Evolutionary conservation across 2,797 vertebrate genomes (phyloP).

Genomic region (Macrochelys suwanniensis): DNA sequence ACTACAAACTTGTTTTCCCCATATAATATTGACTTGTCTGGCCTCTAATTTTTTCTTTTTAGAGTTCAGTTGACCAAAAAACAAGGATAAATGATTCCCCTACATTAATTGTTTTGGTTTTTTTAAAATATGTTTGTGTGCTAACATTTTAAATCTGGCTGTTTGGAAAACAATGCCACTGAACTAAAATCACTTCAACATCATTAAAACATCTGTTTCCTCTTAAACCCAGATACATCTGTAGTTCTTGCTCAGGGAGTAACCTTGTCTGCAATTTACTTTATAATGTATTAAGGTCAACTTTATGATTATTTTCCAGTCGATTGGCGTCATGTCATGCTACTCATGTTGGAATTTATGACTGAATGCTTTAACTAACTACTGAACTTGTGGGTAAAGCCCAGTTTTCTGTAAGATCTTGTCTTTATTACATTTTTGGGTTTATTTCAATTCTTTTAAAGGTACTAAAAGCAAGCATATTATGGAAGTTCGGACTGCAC

Average conservation of each 20-base stretch:
- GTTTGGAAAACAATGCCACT: background rate
- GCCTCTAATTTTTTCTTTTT: background rate
- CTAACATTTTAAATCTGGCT: background rate
- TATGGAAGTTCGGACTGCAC: background rate
- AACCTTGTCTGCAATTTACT: background rate
- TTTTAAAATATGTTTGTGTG: background rate
- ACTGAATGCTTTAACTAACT: background rate
- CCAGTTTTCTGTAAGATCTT: slow-evolving; percentile 13
- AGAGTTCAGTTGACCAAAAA: background rate
- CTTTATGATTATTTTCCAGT: slow-evolving; percentile 26
- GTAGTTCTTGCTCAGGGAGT: slow-evolving; percentile 24
- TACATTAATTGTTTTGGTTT: background rate
- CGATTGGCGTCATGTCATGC: slow-evolving; percentile 33
- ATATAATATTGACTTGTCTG: background rate
- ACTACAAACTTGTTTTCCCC: background rate
- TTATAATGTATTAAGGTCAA: background rate
- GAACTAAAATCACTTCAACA: slow-evolving; percentile 29
- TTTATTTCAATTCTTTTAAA: background rate
- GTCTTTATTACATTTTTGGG: background rate
- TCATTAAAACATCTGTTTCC: slow-evolving; percentile 45
- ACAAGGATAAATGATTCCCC: background rate
- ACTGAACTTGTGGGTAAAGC: background rate
- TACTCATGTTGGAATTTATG: slow-evolving; percentile 18
- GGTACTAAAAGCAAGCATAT: background rate
- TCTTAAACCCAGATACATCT: slow-evolving; percentile 27